Conservation (phyloP, 1,140 invertebrate species). For the Mizuhopecten yessoensis region DNA sequence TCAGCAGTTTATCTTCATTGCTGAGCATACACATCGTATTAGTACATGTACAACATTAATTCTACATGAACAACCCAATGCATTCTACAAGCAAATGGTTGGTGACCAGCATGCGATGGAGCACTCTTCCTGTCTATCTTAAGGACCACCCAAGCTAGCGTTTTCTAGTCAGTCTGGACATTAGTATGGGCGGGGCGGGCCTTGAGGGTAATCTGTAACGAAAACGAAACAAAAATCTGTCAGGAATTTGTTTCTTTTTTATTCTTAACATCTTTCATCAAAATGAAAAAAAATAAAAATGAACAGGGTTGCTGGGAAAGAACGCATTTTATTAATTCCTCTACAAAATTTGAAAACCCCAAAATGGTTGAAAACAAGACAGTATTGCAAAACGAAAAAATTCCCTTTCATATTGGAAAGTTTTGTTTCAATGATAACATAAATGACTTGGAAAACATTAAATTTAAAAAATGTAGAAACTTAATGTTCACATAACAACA, state of each 20-base stretch:
- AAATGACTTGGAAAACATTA: too few species aligned
- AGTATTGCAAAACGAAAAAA: too few species aligned
- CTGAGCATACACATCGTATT: background rate
- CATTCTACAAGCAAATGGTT: background rate
- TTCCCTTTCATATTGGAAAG: too few species aligned
- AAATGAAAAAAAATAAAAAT: background rate
- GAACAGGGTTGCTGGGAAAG: too few species aligned
- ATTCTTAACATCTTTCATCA: background rate
- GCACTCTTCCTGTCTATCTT: background rate
- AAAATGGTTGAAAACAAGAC: too few species aligned
- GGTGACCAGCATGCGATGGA: background rate
- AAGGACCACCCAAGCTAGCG: constrained; percentile 13
- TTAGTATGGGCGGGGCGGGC: constrained; percentile 13
- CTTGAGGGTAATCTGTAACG: constrained; percentile 10
- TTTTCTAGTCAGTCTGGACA: background rate
- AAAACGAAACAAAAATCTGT: background rate
- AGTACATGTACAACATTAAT: background rate
- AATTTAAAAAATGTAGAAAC: too few species aligned
- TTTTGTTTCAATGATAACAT: too few species aligned
- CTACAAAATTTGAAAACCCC: too few species aligned
- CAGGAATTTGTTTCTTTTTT: background rate
- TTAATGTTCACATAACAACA: too few species aligned
- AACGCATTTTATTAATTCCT: too few species aligned
- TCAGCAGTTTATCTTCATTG: background rate
- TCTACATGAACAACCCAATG: background rate